phyloP scores from a whole-genome alignment of 2,797 vertebrate genomes.

The Odontamblyopus rebecca region DNA sequence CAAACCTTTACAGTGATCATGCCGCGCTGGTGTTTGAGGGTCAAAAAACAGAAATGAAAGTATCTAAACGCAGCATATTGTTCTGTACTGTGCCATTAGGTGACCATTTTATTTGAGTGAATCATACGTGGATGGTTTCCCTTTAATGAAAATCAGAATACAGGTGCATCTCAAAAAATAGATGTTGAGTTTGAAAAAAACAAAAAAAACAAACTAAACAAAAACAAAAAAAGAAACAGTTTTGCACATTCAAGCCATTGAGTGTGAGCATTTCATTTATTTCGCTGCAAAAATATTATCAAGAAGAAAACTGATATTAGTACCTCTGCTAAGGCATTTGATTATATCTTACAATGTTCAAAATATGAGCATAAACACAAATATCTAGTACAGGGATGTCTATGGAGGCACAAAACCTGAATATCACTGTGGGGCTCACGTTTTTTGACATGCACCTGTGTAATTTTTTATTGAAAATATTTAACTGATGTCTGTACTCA shows the following conservation, averaged over 20 bases:
- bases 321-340: too few relatives aligned
- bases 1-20: conserved; percentile 38
- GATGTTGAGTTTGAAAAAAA: not conserved
- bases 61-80: conserved; percentile 42
- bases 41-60: conserved; percentile 15
- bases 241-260: not conserved
- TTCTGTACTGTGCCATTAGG: conserved; percentile 54
- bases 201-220: too few relatives aligned
- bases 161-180: conserved; percentile 8
- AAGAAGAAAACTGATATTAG: not conserved
- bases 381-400: not conserved
- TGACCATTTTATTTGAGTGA: conserved; percentile 24
- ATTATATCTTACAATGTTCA: not conserved
- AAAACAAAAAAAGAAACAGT: too few relatives aligned
- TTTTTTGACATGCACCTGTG: conserved; percentile 6
- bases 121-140: conserved; percentile 28
- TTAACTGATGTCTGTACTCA: conserved; percentile 26
- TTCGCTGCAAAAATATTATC: not conserved
- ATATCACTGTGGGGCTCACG: not conserved
- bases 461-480: conserved; percentile 2
- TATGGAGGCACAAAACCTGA: not conserved
- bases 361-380: not conserved
- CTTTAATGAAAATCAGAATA: conserved; percentile 22
- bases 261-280: not conserved
- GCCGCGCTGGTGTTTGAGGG: conserved; percentile 16